Evolutionary conservation across 2,113 vertebrate genomes (phyloP), one percentile per base, ranked within the genome.

Genomic region (Scalopus aquaticus): DNA sequence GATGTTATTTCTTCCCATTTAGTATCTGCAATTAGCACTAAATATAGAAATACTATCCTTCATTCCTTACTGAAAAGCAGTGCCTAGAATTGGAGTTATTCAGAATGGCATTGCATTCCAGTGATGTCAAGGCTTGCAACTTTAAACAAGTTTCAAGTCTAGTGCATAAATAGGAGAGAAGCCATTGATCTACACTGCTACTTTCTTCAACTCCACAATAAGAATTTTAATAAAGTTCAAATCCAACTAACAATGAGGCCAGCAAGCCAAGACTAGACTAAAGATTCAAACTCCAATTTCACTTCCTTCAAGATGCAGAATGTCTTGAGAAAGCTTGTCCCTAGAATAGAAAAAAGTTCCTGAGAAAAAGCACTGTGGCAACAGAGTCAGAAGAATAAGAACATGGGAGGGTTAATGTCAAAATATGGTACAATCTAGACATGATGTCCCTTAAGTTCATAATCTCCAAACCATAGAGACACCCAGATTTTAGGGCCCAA

Each of bases 151-250:
- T 26, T 91, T 94, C 82, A 72, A 44, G 54, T 81, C 72, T 62
- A 64, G 12, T 84, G 46, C 65, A 93, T 67, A 88, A 94, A 96
- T 73, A 73, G 49, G 37, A 96, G 79, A 84, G 65, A 92, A 90
- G 32, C 44, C 74, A 49, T 56, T 82, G 89, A 91, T 78, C 51
- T 62, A 39, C 6, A 49, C 24, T 6, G 39, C 51, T 93, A 44
- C 32, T 80, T 95, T 77, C 89, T 94, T 82, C 74, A 78, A 35
- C 11, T 64, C 49, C 72, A 28, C 42, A 83, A 69, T 93, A 88
- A 94, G 90, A 96, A 91, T 93, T 89, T 96, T 76, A 94, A 94
- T 92, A 95, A 96, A 96, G 70, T 65, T 92, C 80, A 73, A 42
- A 91, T 37, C 56, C 74, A 73, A 3, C 90, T 84, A 94, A 95